Base-by-base conservation (phyloP, 2,888 invertebrate species). In the Pseudanteris insignis region DNA sequence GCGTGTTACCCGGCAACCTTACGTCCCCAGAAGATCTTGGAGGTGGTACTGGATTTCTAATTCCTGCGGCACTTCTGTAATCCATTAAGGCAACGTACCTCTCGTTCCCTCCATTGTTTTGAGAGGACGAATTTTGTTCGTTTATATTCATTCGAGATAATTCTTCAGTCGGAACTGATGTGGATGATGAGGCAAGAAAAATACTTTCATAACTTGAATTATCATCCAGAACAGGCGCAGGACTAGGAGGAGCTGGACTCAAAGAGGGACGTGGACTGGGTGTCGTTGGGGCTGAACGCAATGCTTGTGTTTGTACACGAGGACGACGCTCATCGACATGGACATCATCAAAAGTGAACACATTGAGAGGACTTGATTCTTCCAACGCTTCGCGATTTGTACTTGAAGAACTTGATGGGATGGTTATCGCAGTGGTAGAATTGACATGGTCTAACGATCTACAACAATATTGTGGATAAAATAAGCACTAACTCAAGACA, bases 151-250 rank as follows among this genome's bases (percentile, higher is more conserved):
- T 18, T 6, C 66, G 36, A 7, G 63, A 51, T 4, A 64, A 40
- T 34, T 68, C 66, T 10, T 65, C 63, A 14, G 54, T 62, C 6
- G 65, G 46, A 5, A 47, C 38, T 0, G 55, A 48, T 1, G 66
- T 63, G 24, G 70, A 70, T 4, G 74, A 72, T 10, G 74, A 74
- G 0, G 75, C 75, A 37, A 76, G 66, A 26, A 76, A 76, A 9
- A 76, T 69, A 38, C 73, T 76, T 32, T 75, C 75, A 59, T 76
- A 76, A 25, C 73, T 71, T 2, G 74, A 69, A 26, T 72, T 71
- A 6, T 64, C 68, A 10, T 65, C 59, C 11, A 34, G 15, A 10
- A 40, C 21, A 6, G 48, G 41, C 2, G 55, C 18, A 4, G 50
- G 50, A 18, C 21, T 28, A 5, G 18, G 26, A n/a, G 30, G 12